Evolutionary conservation across 2,113 vertebrate species (phyloP), one percentile per base, ranked within the genome.

Genomic region (Aythya baeri): DNA sequence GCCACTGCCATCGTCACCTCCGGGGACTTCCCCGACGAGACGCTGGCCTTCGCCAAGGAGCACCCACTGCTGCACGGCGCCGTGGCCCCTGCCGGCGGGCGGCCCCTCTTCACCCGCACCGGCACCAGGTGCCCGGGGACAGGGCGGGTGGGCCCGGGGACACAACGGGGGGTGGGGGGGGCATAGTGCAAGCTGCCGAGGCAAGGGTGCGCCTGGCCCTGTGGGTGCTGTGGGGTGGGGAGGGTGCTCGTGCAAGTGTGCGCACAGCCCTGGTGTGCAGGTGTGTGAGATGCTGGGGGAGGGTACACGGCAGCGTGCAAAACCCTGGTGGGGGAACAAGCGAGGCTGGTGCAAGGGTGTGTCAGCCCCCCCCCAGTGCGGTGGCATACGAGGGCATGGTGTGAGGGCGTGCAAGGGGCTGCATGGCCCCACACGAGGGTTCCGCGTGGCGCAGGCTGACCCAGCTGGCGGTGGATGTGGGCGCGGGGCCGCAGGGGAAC

Each of bases 31-130:
- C 99, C 99, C 0, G 99, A 99, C 1, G 99, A 99, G 44, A 99
- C 98, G 1, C 92, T 99, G 90, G 95, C 98, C 22, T 99, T 99
- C 82, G 99, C 99, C 97, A 99, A 99, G 97, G 99, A 99, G 5
- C 99, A 99, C 96, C 99, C 99, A 0, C 98, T 99, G 80, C 98
- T 99, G 98, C 99, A 99, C 29, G 98, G 99, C 6, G 97, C 98
- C 0, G 98, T 99, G 62, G 98, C 98, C 0, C 98, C 99, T 0
- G 98, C 98, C 62, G 98, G 98, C 0, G 98, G 98, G 80, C 95
- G 97, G 32, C 99, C 99, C 1, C 99, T 98, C 97, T 99, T 99
- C 97, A 99, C 98, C 67, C 98, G 97, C 68, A 99, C 99, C 29
- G 98, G 98, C 98, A 98, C 98, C 87, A 86, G 97, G 95, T 95